These are phyloP conservation scores for Brachionus sp. DNA, from an alignment of 1,140 invertebrate species.

Conservation along the genomic window DNA sequence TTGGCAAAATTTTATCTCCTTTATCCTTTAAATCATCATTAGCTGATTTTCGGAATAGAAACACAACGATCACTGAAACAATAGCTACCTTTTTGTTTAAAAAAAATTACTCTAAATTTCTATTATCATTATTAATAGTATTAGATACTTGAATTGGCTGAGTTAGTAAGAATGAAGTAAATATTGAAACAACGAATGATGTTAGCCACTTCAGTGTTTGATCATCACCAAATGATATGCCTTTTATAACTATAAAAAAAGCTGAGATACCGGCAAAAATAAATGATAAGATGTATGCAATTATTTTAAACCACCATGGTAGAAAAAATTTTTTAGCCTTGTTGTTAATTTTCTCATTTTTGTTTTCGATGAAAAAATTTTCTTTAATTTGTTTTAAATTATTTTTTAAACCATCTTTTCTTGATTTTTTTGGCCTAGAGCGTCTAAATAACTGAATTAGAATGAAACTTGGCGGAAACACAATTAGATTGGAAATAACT, in stretches of 20 bases:
- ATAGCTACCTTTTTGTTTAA: constrained; percentile 53
- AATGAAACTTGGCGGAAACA: constrained; percentile 13
- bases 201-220: constrained; percentile 64
- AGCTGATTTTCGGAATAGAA: constrained; percentile 54
- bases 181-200: constrained; percentile 63
- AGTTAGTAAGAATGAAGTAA: constrained; percentile 63
- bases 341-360: neutral
- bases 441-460: constrained; percentile 26
- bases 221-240: constrained; percentile 63
- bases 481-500: constrained; percentile 6
- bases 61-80: constrained; percentile 51
- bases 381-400: constrained; percentile 47
- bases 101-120: too few relatives aligned
- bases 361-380: constrained; percentile 32
- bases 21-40: constrained; percentile 62
- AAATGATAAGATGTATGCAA: constrained; percentile 62
- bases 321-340: constrained; percentile 51
- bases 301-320: constrained; percentile 61
- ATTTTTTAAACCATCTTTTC: neutral
- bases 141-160: constrained; percentile 64
- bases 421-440: neutral
- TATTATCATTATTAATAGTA: too few relatives aligned
- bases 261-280: constrained; percentile 58
- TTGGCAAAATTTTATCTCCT: too few relatives aligned
- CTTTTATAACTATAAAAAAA: constrained; percentile 63